Percentiles rank a stretch among this genome's conserved stretches.
Conservation (phyloP, 2,113 vertebrate species). For the Lophotis ruficrista region DNA sequence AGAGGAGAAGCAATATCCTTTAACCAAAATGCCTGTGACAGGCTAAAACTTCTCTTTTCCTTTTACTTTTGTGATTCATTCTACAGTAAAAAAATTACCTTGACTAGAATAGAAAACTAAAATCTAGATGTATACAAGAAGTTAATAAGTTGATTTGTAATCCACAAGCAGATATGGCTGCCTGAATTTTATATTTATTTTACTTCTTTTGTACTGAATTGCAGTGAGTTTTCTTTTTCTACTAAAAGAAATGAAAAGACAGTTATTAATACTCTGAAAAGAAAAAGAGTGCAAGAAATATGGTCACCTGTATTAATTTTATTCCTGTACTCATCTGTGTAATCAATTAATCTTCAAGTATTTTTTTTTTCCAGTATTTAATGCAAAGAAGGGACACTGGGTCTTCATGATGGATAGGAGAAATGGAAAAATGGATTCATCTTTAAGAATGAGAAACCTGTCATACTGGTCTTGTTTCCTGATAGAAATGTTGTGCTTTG, state of each 20-base stretch:
- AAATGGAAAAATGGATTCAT: not conserved
- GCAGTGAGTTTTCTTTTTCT: not conserved
- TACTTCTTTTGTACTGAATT: not conserved
- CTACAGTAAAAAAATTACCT: not conserved
- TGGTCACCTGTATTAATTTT: not conserved
- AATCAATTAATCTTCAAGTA: not conserved
- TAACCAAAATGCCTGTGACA: not conserved
- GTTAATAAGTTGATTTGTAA: not conserved
- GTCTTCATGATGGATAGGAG: not conserved
- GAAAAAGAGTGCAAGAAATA: not conserved
- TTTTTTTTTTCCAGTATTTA: not conserved
- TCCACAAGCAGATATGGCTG: not conserved
- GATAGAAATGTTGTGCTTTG: not conserved
- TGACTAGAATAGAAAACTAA: not conserved
- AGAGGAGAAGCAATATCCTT: not conserved
- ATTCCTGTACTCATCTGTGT: not conserved
- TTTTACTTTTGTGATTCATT: not conserved
- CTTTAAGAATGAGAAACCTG: not conserved
- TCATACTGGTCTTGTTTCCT: slow-evolving; percentile 18
- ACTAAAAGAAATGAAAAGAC: not conserved
- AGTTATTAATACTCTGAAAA: not conserved
- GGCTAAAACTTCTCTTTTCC: not conserved
- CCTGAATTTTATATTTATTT: not conserved
- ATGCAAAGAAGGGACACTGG: not conserved
- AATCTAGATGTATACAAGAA: not conserved